These are phyloP conservation scores for Garra rufa DNA, from an alignment of 2,113 vertebrate species.

Conservation along the genomic window DNA sequence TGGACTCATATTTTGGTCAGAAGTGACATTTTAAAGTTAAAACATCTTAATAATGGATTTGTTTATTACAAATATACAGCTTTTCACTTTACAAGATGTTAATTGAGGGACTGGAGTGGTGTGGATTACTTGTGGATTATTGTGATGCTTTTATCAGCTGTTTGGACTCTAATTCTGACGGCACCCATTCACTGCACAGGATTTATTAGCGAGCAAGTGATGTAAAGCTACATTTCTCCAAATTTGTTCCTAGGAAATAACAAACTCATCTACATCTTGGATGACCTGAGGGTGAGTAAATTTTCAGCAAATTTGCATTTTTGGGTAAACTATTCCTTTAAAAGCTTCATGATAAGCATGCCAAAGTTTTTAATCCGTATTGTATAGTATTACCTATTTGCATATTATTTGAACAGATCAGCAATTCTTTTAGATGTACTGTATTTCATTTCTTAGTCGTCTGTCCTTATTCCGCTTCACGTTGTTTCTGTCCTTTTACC, in stretches of 20 bases:
- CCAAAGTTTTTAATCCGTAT: not conserved
- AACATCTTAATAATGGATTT: too few relatives aligned
- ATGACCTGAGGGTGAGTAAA: not conserved
- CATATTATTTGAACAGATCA: not conserved
- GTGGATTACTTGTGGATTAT: too few relatives aligned
- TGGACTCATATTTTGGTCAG: not conserved
- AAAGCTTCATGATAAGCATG: not conserved
- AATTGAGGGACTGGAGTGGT: too few relatives aligned
- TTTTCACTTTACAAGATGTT: too few relatives aligned
- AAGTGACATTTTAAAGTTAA: not conserved
- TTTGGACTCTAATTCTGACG: too few relatives aligned
- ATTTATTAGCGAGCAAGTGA: too few relatives aligned
- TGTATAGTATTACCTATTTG: not conserved
- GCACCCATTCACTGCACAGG: too few relatives aligned
- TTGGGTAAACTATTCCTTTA: not conserved
- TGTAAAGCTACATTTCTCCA: not conserved
- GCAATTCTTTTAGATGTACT: not conserved
- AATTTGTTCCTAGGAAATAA: not conserved
- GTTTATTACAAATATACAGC: too few relatives aligned
- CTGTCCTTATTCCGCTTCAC: conserved; percentile 12
- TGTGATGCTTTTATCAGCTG: too few relatives aligned
- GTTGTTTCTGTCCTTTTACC: not conserved
- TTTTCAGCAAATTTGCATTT: not conserved
- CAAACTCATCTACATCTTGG: not conserved
- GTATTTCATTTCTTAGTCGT: not conserved